Base-by-base conservation (phyloP, 2,113 vertebrate species). In the Prunella himalayana region DNA sequence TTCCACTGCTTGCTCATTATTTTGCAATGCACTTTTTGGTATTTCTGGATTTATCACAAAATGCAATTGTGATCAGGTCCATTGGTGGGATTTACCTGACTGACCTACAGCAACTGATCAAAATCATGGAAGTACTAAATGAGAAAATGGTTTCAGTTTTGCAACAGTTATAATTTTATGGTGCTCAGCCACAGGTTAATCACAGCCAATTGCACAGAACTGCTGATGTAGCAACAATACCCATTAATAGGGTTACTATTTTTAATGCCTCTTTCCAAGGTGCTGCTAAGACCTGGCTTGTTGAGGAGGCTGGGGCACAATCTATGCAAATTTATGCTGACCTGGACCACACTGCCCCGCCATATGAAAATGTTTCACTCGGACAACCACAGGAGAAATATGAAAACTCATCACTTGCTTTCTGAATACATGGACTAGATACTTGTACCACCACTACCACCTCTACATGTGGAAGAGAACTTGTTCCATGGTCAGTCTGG, bases 181-280 rank as follows among this genome's bases (percentile, higher is more conserved):
- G 31, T 59, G 45, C 45, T 90, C 57, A n/a, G 57, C 30, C 76
- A 47, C 47, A 81, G 95, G 81, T 80, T 85, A 79, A 89, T 83
- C 76, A 68, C 54, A 79, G 83, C 31, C 72, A 90, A 65, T 31
- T 75, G 80, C 75, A 82, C 33, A 82, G 71, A 92, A 76, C 13
- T 95, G 88, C 93, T 90, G 87, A 93, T 88, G 31, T 15, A 75
- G 37, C 7, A 11, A 68, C 18, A 53, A 44, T 37, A 77, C 2
- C 1, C 77, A 77, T 65, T 85, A 78, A 92, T 22, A 28, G 63
- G 7, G 16, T 78, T 81, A 82, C 77, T 90, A 83, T 83, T 93
- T 91, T 68, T 86, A 86, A 87, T 65, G 64, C 47, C 70, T 49
- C n/a, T 90, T 63, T 82, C 54, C 25, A 61, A 87, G 65, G 53